These are phyloP conservation scores for Craniophora ligustri DNA, from an alignment of 2,888 invertebrate species.

Conservation along the genomic window DNA sequence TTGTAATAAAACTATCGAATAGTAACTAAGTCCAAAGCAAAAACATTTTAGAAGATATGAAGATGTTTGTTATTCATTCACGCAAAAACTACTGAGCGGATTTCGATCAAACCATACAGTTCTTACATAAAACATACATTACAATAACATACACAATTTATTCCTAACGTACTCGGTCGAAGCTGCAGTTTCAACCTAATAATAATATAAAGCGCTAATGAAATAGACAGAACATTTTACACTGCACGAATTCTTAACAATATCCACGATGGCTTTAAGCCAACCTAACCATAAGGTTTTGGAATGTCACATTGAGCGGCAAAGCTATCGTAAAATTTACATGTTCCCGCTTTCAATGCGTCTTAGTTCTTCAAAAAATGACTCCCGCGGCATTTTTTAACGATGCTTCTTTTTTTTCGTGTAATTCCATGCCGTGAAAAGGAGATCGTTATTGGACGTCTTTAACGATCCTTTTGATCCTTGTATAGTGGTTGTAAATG, in stretches of 20 bases:
- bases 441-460: slow-evolving; percentile 54
- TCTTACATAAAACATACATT: no score
- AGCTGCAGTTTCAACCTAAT: no score
- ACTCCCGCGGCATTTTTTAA: slow-evolving; percentile 47
- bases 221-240: background rate
- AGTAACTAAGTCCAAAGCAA: no score
- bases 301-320: slow-evolving; percentile 1
- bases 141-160: no score
- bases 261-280: background rate
- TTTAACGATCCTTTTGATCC: slow-evolving; percentile 78
- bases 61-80: no score
- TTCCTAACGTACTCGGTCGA: no score
- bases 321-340: slow-evolving; percentile 31
- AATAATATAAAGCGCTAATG: background rate
- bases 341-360: slow-evolving; percentile 36
- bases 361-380: slow-evolving; percentile 40
- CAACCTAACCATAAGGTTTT: no score
- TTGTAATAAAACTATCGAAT: no score
- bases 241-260: background rate
- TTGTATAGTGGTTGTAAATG: slow-evolving; percentile 73
- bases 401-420: slow-evolving; percentile 44
- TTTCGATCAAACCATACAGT: no score
- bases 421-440: slow-evolving; percentile 39
- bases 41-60: no score
- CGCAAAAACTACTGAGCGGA: no score